These are phyloP conservation scores for Carettochelys insculpta DNA, from an alignment of 2,113 vertebrate species.

Conservation along the genomic window DNA sequence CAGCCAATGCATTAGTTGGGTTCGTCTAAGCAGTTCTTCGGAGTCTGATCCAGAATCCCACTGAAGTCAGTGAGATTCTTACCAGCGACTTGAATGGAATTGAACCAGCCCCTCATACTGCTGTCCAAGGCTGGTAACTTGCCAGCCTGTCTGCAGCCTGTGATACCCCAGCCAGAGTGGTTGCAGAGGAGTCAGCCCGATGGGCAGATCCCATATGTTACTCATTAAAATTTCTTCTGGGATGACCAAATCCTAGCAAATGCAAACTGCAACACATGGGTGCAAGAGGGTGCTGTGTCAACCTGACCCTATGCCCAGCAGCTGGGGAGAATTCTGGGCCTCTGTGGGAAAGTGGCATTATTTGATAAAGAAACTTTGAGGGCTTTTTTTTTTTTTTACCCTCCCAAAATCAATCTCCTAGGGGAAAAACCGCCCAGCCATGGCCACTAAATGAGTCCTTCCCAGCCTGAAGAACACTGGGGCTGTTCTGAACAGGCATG, in stretches of 20 bases:
- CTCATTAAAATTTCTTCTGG: background rate
- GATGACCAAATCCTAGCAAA: background rate
- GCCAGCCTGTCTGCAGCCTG: background rate
- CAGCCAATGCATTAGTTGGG: too few relatives aligned
- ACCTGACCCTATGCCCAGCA: background rate
- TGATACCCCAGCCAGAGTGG: background rate
- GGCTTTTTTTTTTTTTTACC: background rate
- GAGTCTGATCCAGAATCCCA: background rate
- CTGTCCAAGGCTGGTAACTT: background rate
- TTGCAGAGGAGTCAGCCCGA: background rate
- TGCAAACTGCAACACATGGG: background rate
- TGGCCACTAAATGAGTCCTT: background rate
- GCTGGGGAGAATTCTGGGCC: too few relatives aligned
- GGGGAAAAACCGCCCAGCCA: background rate
- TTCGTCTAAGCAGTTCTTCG: background rate
- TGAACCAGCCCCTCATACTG: background rate
- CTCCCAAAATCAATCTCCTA: background rate
- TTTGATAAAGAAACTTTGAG: background rate
- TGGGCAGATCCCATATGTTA: background rate
- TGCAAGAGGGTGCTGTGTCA: too few relatives aligned
- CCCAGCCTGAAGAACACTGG: background rate
- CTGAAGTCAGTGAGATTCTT: background rate
- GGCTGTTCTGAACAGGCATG: background rate
- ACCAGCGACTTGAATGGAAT: background rate
- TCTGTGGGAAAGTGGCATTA: background rate